These are phyloP conservation scores for Ochropleura plecta DNA, from an alignment of 2,888 invertebrate genomes.

Conservation along the genomic window DNA sequence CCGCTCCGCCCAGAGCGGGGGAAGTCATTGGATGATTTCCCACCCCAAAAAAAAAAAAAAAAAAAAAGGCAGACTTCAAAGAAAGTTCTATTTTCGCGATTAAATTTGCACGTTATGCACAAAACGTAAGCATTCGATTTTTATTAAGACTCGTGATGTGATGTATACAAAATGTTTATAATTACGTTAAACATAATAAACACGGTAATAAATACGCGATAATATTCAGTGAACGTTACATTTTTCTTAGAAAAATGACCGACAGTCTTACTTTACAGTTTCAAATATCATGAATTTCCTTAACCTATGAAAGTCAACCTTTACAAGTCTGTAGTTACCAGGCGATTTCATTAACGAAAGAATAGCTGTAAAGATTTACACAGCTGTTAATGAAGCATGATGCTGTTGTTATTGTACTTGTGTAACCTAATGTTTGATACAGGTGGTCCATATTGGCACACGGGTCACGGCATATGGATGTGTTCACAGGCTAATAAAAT, in stretches of 20 bases:
- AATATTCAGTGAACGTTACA: slow-evolving; percentile 31
- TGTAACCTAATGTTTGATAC: slow-evolving; percentile 63
- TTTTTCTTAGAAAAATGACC: slow-evolving; percentile 53
- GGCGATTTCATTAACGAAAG: slow-evolving; percentile 64
- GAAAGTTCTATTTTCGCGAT: slow-evolving; percentile 23
- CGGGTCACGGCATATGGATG: slow-evolving; percentile 46
- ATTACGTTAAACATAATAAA: slow-evolving; percentile 48
- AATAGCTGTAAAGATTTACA: slow-evolving; percentile 68
- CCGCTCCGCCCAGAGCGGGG: no score
- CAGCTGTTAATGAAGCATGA: slow-evolving; percentile 68
- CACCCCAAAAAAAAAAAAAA: no score
- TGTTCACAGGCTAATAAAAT: slow-evolving; percentile 57
- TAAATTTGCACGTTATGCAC: slow-evolving; percentile 17
- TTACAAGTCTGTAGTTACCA: slow-evolving; percentile 56
- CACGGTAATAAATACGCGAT: slow-evolving; percentile 37
- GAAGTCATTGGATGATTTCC: no score
- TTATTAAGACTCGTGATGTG: slow-evolving; percentile 36
- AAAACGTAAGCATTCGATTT: slow-evolving; percentile 24
- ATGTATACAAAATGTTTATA: slow-evolving; percentile 31
- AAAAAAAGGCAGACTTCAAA: slow-evolving; percentile 34
- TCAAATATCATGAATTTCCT: slow-evolving; percentile 50
- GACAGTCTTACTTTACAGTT: slow-evolving; percentile 47
- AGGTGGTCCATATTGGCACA: slow-evolving; percentile 70
- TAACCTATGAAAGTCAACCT: slow-evolving; percentile 55
- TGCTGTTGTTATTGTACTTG: slow-evolving; percentile 48